phyloP scores from a whole-genome alignment of 2,113 vertebrate species.

The Cromileptes altivelis region DNA sequence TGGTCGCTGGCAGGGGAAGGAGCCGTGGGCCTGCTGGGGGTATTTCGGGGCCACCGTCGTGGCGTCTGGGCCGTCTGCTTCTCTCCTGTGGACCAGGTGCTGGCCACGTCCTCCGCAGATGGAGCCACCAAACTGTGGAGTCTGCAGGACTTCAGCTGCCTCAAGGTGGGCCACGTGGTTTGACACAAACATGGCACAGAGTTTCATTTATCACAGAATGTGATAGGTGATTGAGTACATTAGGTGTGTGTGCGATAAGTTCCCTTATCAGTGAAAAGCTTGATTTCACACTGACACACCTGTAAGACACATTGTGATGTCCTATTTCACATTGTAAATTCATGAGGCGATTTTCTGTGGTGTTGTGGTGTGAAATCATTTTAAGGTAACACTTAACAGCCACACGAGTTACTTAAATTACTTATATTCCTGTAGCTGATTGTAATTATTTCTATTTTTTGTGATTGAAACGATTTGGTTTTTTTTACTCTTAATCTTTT shows the following conservation, averaged over 20 bases:
- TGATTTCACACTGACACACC: too few species aligned
- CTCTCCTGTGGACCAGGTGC: conserved; percentile 93
- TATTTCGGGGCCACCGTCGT: conserved; percentile 92
- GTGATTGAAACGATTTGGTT: neutral
- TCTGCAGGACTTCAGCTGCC: conserved; percentile 94
- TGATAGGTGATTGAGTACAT: neutral
- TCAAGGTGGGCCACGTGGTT: conserved; percentile 85
- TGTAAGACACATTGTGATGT: neutral
- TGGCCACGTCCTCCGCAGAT: conserved; percentile 94
- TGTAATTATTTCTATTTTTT: neutral
- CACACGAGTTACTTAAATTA: too few species aligned
- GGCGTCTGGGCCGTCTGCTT: conserved; percentile 96
- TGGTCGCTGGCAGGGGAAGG: conserved; percentile 85
- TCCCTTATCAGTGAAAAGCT: too few species aligned
- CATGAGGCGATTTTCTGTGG: too few species aligned
- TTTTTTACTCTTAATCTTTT: neutral
- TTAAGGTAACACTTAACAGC: too few species aligned
- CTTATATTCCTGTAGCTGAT: neutral
- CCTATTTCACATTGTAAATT: neutral
- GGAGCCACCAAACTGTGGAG: conserved; percentile 94
- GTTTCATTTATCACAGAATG: neutral
- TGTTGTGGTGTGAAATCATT: too few species aligned
- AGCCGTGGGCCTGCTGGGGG: conserved; percentile 86
- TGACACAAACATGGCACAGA: too few species aligned
- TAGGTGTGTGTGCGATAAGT: too few species aligned